Conservation (phyloP, 2,797 vertebrate genomes). For the Xenopus petersii region DNA sequence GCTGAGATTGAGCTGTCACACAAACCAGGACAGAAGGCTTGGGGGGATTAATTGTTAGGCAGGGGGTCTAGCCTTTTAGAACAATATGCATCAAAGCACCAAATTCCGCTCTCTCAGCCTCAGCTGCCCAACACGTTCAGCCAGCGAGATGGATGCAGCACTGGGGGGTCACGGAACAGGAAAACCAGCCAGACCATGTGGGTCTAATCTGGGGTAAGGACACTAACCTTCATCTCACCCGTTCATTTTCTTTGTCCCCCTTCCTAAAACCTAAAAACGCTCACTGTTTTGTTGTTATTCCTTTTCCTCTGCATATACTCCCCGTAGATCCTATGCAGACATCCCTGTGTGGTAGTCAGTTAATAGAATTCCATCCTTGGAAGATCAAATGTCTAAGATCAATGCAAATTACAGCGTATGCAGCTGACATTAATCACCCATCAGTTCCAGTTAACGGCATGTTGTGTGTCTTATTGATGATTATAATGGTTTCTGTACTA, state of each 20-base stretch:
- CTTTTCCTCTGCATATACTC: conserved; percentile 11
- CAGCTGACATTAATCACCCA: conserved; percentile 14
- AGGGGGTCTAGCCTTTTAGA: conserved; percentile 30
- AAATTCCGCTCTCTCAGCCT: conserved; percentile 46
- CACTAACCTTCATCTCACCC: background rate
- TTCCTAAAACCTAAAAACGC: background rate
- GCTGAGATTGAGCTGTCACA: conserved; percentile 45
- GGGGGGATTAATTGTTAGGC: conserved; percentile 25
- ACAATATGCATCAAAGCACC: conserved; percentile 47
- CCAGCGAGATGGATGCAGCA: conserved; percentile 41
- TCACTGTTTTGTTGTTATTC: conserved; percentile 11
- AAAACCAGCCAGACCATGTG: conserved; percentile 37
- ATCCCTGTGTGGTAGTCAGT: conserved; percentile 4
- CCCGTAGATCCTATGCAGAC: conserved; percentile 6
- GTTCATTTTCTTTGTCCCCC: conserved; percentile 7
- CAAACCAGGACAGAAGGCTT: conserved; percentile 43
- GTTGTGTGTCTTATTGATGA: background rate
- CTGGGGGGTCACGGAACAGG: conserved; percentile 41
- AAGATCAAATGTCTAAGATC: background rate
- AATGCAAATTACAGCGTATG: conserved; percentile 17
- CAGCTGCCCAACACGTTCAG: conserved; percentile 38
- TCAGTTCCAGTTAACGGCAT: conserved; percentile 30
- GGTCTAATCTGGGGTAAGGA: conserved; percentile 44
- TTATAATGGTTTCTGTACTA: conserved; percentile 15
- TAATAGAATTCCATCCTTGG: background rate